phyloP scores from a whole-genome alignment of 2,888 invertebrate genomes.

The Cheilosia soror region DNA sequence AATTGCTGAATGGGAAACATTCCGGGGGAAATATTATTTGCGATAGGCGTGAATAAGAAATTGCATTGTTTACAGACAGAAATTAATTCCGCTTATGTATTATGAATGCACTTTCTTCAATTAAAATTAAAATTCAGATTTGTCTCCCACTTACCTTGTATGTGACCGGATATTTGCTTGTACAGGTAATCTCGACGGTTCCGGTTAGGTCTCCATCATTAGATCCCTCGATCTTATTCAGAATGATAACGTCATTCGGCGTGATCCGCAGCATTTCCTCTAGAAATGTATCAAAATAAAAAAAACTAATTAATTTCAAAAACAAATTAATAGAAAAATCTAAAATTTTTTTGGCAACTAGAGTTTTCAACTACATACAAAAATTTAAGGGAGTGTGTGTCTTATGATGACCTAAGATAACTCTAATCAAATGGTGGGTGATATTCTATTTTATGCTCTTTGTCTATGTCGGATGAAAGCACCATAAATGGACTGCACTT shows the following conservation, averaged over 20 bases:
- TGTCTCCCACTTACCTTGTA: constrained; percentile 86
- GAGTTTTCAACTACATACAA: neutral
- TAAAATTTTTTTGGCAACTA: constrained; percentile 26
- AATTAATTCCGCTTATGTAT: too few relatives aligned
- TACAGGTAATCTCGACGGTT: constrained; percentile 88
- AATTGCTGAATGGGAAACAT: too few relatives aligned
- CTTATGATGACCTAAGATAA: constrained; percentile 58
- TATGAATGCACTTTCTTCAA: too few relatives aligned
- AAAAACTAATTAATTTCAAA: neutral
- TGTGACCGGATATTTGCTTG: constrained; percentile 86
- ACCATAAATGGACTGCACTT: constrained; percentile 53
- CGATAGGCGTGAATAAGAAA: too few relatives aligned
- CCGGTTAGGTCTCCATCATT: constrained; percentile 88
- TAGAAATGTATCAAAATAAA: constrained; percentile 62
- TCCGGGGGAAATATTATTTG: too few relatives aligned
- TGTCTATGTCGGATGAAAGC: constrained; percentile 7
- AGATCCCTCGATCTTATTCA: constrained; percentile 84
- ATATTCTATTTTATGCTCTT: constrained; percentile 32
- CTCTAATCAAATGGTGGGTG: constrained; percentile 44
- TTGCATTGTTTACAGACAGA: too few relatives aligned
- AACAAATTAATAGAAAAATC: constrained; percentile 23
- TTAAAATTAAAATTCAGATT: neutral
- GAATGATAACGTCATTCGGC: constrained; percentile 89
- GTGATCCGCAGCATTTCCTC: constrained; percentile 87
- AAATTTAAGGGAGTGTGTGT: constrained; percentile 34